Percentiles rank a stretch among this genome's conserved stretches.
These are phyloP conservation scores for Bugula neritina DNA, from an alignment of 2,888 invertebrate species.

Conservation along the genomic window DNA sequence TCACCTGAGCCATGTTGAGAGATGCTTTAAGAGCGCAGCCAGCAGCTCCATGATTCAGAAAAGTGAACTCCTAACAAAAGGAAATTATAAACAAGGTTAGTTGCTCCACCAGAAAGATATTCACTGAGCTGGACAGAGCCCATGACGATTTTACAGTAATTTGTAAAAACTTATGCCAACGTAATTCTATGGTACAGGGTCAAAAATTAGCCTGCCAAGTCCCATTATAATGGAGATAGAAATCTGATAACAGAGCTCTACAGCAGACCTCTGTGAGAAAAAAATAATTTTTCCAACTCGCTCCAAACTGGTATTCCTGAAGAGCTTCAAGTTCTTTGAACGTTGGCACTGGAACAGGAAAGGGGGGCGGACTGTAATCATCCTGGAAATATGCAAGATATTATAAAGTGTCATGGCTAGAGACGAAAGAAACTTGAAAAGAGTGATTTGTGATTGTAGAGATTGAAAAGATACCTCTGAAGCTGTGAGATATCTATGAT, in stretches of 20 bases:
- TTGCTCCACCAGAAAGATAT: too few species aligned
- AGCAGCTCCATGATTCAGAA: constrained; percentile 52
- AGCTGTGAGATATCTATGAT: neutral
- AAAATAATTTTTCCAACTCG: constrained; percentile 34
- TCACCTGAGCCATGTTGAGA: constrained; percentile 43
- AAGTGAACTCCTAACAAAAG: constrained; percentile 35
- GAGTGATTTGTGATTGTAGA: too few species aligned
- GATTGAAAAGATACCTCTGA: too few species aligned
- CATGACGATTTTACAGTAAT: too few species aligned
- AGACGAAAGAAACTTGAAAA: too few species aligned
- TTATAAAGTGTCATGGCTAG: too few species aligned
- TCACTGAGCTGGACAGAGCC: too few species aligned
- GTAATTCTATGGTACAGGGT: too few species aligned
- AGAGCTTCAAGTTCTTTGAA: constrained; percentile 32
- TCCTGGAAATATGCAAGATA: neutral
- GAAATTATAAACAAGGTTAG: neutral
- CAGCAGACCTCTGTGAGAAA: constrained; percentile 42
- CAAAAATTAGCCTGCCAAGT: too few species aligned
- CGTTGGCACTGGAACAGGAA: constrained; percentile 29
- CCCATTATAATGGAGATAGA: too few species aligned
- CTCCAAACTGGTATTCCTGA: constrained; percentile 33
- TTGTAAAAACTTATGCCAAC: too few species aligned
- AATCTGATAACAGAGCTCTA: too few species aligned
- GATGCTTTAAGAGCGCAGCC: constrained; percentile 45
- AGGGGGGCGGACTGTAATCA: neutral